These are phyloP conservation scores for Tryphoninae sp. DNA, from an alignment of 2,888 invertebrate genomes.

Conservation along the genomic window DNA sequence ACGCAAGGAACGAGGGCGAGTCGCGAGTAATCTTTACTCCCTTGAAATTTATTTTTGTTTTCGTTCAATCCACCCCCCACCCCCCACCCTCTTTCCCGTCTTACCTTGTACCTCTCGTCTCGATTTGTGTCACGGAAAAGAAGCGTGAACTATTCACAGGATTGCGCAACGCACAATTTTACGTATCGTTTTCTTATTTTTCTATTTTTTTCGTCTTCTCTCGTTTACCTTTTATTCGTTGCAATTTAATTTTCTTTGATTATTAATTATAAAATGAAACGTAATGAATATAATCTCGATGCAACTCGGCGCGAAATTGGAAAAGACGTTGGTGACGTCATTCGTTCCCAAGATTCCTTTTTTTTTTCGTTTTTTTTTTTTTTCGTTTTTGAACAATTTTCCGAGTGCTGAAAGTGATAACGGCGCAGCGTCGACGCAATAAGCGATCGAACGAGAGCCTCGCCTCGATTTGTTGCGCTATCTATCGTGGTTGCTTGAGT, in stretches of 20 bases:
- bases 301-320: slow-evolving; percentile 29
- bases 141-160: slow-evolving; percentile 20
- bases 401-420: slow-evolving; percentile 38
- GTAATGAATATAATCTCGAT: background rate
- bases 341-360: slow-evolving; percentile 1
- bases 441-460: slow-evolving; percentile 48
- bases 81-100: background rate
- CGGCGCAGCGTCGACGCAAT: slow-evolving; percentile 37
- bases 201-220: background rate
- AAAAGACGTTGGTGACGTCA: slow-evolving; percentile 23
- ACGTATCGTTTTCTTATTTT: slow-evolving; percentile 22
- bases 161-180: slow-evolving; percentile 55
- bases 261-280: slow-evolving; percentile 13
- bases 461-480: slow-evolving; percentile 6
- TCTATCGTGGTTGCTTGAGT: slow-evolving; percentile 8
- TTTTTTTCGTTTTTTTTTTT: background rate
- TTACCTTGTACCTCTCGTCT: slow-evolving; percentile 3
- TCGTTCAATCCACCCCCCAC: background rate
- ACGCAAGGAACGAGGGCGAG: too few species aligned
- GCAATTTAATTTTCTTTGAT: slow-evolving; percentile 8
- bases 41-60: background rate
- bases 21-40: background rate
- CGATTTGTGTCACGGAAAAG: slow-evolving; percentile 8
- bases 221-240: slow-evolving; percentile 26
- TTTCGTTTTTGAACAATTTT: slow-evolving; percentile 17